Evolutionary conservation across 2,113 vertebrate genomes (phyloP).

Genomic region (Riparia riparia): DNA sequence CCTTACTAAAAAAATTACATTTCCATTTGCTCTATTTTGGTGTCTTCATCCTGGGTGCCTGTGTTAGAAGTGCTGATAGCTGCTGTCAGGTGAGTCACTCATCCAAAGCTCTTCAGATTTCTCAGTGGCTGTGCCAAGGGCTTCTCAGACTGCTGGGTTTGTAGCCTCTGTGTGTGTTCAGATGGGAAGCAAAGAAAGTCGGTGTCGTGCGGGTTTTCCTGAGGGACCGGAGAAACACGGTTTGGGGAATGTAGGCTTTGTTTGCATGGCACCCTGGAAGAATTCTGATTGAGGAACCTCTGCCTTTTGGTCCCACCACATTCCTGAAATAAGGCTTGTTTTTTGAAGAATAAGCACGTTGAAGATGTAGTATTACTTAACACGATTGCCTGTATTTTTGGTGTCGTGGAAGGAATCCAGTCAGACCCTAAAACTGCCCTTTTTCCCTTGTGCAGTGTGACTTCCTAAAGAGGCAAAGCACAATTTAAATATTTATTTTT

Average conservation of each 20-base stretch:
- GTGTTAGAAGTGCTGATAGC: not conserved
- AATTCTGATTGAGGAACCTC: not conserved
- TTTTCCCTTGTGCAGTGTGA: fast-evolving
- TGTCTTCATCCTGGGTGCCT: fast-evolving
- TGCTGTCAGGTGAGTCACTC: not conserved
- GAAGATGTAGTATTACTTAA: not conserved
- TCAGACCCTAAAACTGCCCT: not conserved
- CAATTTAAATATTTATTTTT: not conserved
- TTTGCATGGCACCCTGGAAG: not conserved
- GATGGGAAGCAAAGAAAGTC: not conserved
- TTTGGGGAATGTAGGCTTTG: not conserved
- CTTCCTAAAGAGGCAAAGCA: not conserved
- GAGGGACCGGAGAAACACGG: not conserved
- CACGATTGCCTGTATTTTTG: not conserved
- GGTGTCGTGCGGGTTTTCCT: fast-evolving
- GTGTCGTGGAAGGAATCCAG: not conserved
- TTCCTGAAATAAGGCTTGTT: not conserved
- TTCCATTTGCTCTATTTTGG: not conserved
- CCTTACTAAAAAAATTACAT: not conserved
- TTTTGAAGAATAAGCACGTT: not conserved
- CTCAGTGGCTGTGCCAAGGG: not conserved
- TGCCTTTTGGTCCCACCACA: not conserved
- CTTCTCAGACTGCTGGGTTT: not conserved
- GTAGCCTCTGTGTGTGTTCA: not conserved
- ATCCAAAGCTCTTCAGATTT: not conserved